Percentiles rank a stretch among this genome's conserved stretches.
Conservation (phyloP, 2,113 vertebrate species). For the Noctilio leporinus region DNA sequence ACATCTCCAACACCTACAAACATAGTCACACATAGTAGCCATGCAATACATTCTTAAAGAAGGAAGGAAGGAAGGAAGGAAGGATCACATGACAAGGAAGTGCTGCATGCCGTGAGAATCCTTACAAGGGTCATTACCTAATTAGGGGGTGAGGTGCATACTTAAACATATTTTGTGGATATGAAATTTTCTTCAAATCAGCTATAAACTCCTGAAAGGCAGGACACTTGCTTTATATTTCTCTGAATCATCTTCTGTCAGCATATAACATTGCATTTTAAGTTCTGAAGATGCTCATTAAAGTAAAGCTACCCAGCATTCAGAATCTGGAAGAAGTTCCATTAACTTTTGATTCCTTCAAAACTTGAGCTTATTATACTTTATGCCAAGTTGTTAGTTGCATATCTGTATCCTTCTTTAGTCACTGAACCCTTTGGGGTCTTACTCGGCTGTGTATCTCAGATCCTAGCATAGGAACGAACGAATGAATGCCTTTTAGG, state of each 20-base stretch:
- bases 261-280: neutral
- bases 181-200: neutral
- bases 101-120: neutral
- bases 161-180: neutral
- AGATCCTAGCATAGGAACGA: neutral
- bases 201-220: neutral
- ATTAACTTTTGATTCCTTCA: neutral
- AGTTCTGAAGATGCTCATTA: neutral
- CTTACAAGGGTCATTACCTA: neutral
- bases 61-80: neutral
- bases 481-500: neutral
- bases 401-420: neutral
- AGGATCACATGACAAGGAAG: neutral
- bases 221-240: neutral
- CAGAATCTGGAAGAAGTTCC: neutral
- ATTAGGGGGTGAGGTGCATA: neutral
- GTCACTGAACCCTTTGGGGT: neutral
- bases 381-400: neutral
- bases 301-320: neutral
- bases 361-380: neutral
- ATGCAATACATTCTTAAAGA: neutral
- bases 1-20: neutral
- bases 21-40: neutral
- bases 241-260: neutral
- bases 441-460: neutral